These are phyloP conservation scores for Amniataba percoides DNA, from an alignment of 2,797 vertebrate species.

Conservation along the genomic window DNA sequence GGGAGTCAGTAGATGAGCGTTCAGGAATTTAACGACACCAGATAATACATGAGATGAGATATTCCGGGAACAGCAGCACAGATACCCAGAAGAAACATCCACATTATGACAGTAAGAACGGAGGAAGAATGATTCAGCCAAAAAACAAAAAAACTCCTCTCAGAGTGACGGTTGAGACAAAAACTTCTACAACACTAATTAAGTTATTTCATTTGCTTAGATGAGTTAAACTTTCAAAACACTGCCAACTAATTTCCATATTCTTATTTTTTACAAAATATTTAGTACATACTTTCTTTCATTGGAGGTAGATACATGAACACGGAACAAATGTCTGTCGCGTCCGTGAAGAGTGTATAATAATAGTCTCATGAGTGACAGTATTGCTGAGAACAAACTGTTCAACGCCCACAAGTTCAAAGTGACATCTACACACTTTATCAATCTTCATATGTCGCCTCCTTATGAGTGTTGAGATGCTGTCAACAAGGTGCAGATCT, in stretches of 20 bases:
- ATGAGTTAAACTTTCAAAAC: neutral
- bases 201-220: neutral
- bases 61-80: conserved; percentile 53
- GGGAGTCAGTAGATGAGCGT: conserved; percentile 44
- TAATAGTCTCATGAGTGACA: neutral
- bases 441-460: conserved; percentile 95
- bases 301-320: neutral
- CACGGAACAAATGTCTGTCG: neutral
- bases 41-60: conserved; percentile 60
- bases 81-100: conserved; percentile 37
- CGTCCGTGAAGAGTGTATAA: neutral
- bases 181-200: conserved; percentile 10
- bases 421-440: conserved; percentile 76
- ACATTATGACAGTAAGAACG: conserved; percentile 21
- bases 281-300: too few relatives aligned
- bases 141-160: conserved; percentile 21
- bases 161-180: neutral
- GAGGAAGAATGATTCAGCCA: conserved; percentile 20
- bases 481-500: conserved; percentile 74
- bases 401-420: conserved; percentile 26
- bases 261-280: neutral
- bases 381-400: conserved; percentile 21
- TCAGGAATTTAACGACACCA: conserved; percentile 64
- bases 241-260: conserved; percentile 3
- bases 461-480: conserved; percentile 94